A percentile compares a stretch with the other conserved stretches of the same genome.
phyloP scores from a whole-genome alignment of 2,113 vertebrate genomes.

The Leucopsar rothschildi region DNA sequence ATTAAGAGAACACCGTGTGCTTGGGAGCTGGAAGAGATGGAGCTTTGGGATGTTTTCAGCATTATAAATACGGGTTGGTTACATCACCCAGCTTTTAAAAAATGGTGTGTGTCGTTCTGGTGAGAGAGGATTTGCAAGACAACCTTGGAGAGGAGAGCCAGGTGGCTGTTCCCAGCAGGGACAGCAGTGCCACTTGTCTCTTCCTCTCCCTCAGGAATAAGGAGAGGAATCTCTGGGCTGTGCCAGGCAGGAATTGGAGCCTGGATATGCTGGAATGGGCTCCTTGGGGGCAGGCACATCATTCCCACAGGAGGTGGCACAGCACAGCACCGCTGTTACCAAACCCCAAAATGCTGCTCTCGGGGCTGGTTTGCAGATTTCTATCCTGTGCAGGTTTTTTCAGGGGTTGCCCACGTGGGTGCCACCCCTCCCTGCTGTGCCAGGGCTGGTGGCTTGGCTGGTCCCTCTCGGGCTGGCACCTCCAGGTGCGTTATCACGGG shows the following conservation, averaged over 20 bases:
- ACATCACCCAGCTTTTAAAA: constrained; percentile 47
- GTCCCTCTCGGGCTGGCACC: not conserved
- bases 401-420: not conserved
- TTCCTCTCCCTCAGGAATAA: not conserved
- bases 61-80: constrained; percentile 50
- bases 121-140: constrained; percentile 12
- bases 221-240: not conserved
- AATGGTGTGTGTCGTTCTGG: not conserved
- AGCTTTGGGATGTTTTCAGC: constrained; percentile 63
- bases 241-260: not conserved
- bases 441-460: not conserved
- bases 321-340: accelerated
- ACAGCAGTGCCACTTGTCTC: not conserved
- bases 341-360: not conserved
- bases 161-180: not conserved
- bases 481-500: not conserved
- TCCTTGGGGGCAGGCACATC: not conserved
- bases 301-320: accelerated
- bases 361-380: not conserved
- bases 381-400: not conserved
- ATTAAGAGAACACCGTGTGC: constrained; percentile 62
- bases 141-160: not conserved
- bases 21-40: constrained; percentile 48
- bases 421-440: not conserved
- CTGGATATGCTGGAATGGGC: not conserved